phyloP scores from a whole-genome alignment of 2,113 vertebrate genomes.

The Rana temporaria region DNA sequence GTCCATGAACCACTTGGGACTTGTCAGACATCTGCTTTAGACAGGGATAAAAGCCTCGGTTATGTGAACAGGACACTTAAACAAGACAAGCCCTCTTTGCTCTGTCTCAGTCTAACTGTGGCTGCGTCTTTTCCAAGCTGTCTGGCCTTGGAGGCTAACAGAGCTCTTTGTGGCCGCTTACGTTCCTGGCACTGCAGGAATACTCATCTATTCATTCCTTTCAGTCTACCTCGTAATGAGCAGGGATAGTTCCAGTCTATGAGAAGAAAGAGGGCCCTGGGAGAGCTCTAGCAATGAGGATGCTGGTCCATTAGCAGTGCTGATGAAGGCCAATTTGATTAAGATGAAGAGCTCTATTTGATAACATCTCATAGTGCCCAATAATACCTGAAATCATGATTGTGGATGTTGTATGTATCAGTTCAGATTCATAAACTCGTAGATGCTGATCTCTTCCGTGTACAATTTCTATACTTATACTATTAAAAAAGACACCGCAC shows the following conservation, averaged over 20 bases:
- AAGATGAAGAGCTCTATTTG: slow-evolving; percentile 45
- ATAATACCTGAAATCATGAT: neutral
- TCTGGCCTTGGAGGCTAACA: slow-evolving; percentile 35
- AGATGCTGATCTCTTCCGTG: too few relatives aligned
- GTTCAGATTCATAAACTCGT: too few relatives aligned
- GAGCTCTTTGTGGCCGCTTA: slow-evolving; percentile 49
- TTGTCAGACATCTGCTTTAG: slow-evolving; percentile 56
- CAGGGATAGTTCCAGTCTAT: slow-evolving; percentile 31
- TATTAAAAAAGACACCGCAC: too few relatives aligned
- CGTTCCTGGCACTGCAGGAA: slow-evolving; percentile 40
- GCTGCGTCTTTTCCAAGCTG: slow-evolving; percentile 41
- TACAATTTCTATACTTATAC: too few relatives aligned
- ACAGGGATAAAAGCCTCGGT: slow-evolving; percentile 53
- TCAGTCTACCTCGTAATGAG: slow-evolving; percentile 47
- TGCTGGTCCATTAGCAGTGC: slow-evolving; percentile 18
- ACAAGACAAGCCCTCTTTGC: slow-evolving; percentile 46
- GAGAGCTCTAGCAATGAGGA: slow-evolving; percentile 1
- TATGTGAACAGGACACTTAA: slow-evolving; percentile 48
- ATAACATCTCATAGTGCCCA: neutral
- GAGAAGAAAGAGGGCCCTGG: slow-evolving; percentile 26
- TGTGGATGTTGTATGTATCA: too few relatives aligned
- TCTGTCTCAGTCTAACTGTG: slow-evolving; percentile 39
- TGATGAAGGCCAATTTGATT: slow-evolving; percentile 51
- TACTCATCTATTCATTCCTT: slow-evolving; percentile 57
- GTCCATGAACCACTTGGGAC: slow-evolving; percentile 47